Evolutionary conservation across 2,113 vertebrate genomes (phyloP), one percentile per base, ranked within the genome.

Genomic region (Gobius niger): DNA sequence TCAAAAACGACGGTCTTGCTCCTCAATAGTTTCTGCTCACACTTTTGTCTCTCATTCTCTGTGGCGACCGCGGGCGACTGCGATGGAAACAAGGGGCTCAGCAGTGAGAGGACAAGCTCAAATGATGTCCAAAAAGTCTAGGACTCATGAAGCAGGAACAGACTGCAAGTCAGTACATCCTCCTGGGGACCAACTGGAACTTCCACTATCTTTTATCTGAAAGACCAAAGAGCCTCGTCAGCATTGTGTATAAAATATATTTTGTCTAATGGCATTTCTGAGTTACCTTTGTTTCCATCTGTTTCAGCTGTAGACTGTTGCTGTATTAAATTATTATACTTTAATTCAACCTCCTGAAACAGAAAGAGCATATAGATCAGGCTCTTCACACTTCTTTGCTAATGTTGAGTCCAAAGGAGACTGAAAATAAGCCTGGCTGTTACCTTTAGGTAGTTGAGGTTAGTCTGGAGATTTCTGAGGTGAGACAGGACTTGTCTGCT

Each of bases 281-380:
- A 7, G 3, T 0, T 93, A 98, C 96, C 96, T 95, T 94, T 94
- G 87, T 92, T 94, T 85, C 92, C 93, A 59, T 94, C 93, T 3
- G 81, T 79, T 83, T 90, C 91, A 47, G 93, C 86, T 87, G 93
- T 87, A 80, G 94, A 91, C 79, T 91, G 93, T 81, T 93, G 95
- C 86, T 91, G 93, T 81, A 95, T 92, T 75, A 93, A 75, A 90
- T 81, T 90, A 82, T 93, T 91, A 77, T 98, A 98, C 88, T 93
- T 95, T 80, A 93, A 93, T 84, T 99, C 97, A 42, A 98, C 91
- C 78, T 96, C 96, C 97, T 98, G 88, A 24, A 84, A 81, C 64
- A 18, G 77, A 76, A 63, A 67, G 64, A 34, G 44, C 63, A 11
- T 54, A 59, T 15, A 41, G 34, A n/a, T 41, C 11, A 46, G 6